Conservation (phyloP, 1,140 invertebrate species). For the Macrostomum lignano region DNA sequence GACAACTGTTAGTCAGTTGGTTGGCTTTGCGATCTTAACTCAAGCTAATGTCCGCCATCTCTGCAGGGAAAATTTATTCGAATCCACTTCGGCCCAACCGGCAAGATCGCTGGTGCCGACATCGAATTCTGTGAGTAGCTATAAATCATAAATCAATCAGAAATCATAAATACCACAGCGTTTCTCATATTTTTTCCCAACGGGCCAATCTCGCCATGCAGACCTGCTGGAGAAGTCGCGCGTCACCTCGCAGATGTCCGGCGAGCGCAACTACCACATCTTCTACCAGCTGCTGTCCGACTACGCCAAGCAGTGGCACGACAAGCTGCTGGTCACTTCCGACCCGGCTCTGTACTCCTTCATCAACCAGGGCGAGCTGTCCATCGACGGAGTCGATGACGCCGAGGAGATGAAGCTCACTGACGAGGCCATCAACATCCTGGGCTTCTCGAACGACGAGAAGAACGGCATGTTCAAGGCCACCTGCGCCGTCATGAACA, state of each 20-base stretch:
- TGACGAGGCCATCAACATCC: slow-evolving; percentile 85
- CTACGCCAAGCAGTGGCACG: slow-evolving; percentile 1
- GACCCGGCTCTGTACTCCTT: slow-evolving; percentile 56
- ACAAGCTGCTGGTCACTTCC: slow-evolving; percentile 51
- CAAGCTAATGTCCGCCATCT: slow-evolving; percentile 4
- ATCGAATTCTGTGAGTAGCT: slow-evolving; percentile 92
- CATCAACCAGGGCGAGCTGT: slow-evolving; percentile 82
- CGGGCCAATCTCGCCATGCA: slow-evolving; percentile 30
- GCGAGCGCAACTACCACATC: slow-evolving; percentile 95
- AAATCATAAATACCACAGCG: slow-evolving; percentile 99
- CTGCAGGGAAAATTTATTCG: slow-evolving; percentile 74
- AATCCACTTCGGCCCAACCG: slow-evolving; percentile 93
- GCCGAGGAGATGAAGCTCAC: slow-evolving; percentile 65
- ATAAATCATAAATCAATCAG: no score
- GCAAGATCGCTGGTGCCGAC: slow-evolving; percentile 97
- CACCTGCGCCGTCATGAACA: slow-evolving; percentile 84
- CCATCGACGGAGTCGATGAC: slow-evolving; percentile 79
- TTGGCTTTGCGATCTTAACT: no score
- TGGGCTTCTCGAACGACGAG: slow-evolving; percentile 80
- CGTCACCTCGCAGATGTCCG: slow-evolving; percentile 88
- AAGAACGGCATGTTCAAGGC: slow-evolving; percentile 86
- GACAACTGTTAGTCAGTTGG: background rate
- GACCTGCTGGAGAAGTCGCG: slow-evolving; percentile 98
- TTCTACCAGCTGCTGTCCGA: slow-evolving; percentile 99
- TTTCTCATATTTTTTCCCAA: slow-evolving; percentile 99